phyloP scores from a whole-genome alignment of 1,140 invertebrate species.

The Mycetomoellerius zeteki region DNA sequence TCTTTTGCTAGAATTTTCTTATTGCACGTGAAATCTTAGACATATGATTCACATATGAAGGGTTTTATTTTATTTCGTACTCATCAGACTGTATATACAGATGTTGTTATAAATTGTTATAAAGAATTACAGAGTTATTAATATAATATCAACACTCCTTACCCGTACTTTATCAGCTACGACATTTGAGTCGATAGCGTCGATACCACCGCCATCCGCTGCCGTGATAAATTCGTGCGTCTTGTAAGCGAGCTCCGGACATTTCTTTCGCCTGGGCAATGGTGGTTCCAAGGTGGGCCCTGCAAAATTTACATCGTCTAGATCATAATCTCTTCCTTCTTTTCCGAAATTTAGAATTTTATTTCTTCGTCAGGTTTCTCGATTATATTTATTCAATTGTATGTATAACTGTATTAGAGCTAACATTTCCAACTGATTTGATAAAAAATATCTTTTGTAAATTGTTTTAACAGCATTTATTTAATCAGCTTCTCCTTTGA shows the following conservation, averaged over 20 bases:
- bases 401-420: neutral
- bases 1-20: neutral
- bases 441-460: neutral
- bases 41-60: neutral
- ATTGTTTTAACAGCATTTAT: neutral
- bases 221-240: slow-evolving; percentile 93
- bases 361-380: slow-evolving; percentile 14
- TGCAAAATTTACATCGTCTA: slow-evolving; percentile 80
- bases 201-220: slow-evolving; percentile 87
- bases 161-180: slow-evolving; percentile 85
- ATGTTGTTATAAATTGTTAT: neutral
- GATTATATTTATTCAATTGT: neutral
- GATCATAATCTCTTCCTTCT: neutral
- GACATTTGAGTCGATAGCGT: slow-evolving; percentile 85
- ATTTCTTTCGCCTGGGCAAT: slow-evolving; percentile 94
- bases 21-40: neutral
- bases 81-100: neutral
- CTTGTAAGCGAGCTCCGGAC: slow-evolving; percentile 94
- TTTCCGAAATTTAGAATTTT: slow-evolving; percentile 1
- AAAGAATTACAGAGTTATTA: slow-evolving; percentile 2
- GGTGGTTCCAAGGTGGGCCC: slow-evolving; percentile 91
- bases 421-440: slow-evolving; percentile 1
- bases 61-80: neutral
- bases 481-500: neutral
- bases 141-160: slow-evolving; percentile 8